These are phyloP conservation scores for Spicauda simplicius DNA, from an alignment of 2,888 invertebrate genomes.

Conservation along the genomic window DNA sequence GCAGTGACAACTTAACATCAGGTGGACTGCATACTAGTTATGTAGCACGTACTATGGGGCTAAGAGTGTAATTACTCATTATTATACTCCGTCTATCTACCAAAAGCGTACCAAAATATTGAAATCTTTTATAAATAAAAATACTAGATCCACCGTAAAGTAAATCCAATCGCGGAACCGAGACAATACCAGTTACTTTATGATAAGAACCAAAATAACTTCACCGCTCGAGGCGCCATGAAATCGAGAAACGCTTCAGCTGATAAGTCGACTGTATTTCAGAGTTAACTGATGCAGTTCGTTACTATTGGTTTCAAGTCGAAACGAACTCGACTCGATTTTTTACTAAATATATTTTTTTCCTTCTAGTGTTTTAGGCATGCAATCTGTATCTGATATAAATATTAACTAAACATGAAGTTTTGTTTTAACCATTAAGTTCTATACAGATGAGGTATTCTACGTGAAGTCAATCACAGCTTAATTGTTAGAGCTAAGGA, in stretches of 20 bases:
- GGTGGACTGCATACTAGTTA: too few relatives aligned
- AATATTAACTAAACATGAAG: too few relatives aligned
- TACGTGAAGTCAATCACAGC: too few relatives aligned
- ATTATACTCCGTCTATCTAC: too few relatives aligned
- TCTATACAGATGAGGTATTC: too few relatives aligned
- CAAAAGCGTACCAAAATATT: not conserved
- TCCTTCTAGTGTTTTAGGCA: not conserved
- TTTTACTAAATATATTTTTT: not conserved
- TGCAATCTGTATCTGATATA: too few relatives aligned
- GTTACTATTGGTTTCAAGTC: conserved; percentile 46
- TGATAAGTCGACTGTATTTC: conserved; percentile 71
- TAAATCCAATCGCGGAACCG: conserved; percentile 8
- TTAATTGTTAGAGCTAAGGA: too few relatives aligned
- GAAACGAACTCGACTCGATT: conserved; percentile 20
- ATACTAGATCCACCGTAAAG: not conserved
- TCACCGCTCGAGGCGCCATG: conserved; percentile 45
- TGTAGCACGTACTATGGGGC: too few relatives aligned
- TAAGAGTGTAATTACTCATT: too few relatives aligned
- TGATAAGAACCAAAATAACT: conserved; percentile 38
- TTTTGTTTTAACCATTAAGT: too few relatives aligned
- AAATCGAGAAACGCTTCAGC: conserved; percentile 57
- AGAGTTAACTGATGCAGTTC: conserved; percentile 55
- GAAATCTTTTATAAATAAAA: not conserved
- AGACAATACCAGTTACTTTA: conserved; percentile 30
- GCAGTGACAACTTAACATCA: too few relatives aligned